These are phyloP conservation scores for Mustelus asterias DNA, from an alignment of 2,113 vertebrate genomes.

Conservation along the genomic window DNA sequence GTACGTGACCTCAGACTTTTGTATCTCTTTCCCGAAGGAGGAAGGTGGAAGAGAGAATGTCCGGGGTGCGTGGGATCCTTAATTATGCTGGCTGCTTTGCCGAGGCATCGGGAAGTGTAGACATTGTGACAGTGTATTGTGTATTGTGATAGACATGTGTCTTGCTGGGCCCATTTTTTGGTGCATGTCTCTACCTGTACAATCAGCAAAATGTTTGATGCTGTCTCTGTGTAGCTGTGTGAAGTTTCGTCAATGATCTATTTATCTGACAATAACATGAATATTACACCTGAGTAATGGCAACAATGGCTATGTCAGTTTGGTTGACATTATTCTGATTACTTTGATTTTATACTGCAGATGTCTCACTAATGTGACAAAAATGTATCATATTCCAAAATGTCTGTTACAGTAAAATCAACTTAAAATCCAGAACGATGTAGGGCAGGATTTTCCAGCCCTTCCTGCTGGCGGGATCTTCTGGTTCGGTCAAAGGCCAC, in stretches of 20 bases:
- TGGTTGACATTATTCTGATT: slow-evolving; percentile 13
- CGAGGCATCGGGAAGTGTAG: no score
- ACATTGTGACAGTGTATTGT: no score
- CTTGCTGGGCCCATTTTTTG: not conserved
- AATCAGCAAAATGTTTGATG: not conserved
- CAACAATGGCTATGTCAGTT: not conserved
- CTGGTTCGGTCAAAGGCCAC: no score
- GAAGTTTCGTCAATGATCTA: not conserved
- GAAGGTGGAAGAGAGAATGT: no score
- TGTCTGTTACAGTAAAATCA: not conserved
- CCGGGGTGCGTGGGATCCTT: no score
- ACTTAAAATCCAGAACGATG: not conserved
- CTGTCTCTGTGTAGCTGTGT: not conserved
- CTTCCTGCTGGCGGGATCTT: no score
- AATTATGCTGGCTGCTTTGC: no score
- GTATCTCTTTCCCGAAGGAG: no score
- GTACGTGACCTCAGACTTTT: no score
- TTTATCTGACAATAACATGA: not conserved
- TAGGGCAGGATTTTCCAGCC: not conserved
- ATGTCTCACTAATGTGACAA: not conserved
- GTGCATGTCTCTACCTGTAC: not conserved
- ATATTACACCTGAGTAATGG: not conserved
- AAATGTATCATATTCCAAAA: not conserved
- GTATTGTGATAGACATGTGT: not conserved
- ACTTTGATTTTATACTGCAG: not conserved